phyloP scores from a whole-genome alignment of 2,113 vertebrate species.

The Heterotilapia buettikoferi region DNA sequence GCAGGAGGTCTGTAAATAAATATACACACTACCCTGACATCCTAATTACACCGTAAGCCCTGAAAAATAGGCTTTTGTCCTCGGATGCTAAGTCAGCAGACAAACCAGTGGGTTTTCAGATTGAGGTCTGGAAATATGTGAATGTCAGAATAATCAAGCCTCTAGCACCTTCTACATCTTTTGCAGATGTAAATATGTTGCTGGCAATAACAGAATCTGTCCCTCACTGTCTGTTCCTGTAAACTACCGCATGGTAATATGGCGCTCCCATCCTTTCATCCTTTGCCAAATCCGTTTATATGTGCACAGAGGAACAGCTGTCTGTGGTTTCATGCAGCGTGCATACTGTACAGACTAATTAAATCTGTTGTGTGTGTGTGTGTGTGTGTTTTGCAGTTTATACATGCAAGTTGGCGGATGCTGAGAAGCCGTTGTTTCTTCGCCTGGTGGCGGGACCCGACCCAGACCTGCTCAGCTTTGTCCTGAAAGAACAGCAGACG shows the following conservation, averaged over 20 bases:
- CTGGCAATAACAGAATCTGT: background rate
- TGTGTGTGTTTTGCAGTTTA: conserved; percentile 75
- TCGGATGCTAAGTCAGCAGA: background rate
- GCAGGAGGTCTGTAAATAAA: background rate
- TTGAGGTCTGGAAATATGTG: background rate
- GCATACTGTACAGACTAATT: background rate
- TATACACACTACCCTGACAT: background rate
- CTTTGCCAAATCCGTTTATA: background rate
- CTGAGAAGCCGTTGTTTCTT: conserved; percentile 87
- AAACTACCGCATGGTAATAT: background rate
- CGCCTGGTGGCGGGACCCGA: conserved; percentile 88
- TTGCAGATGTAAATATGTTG: background rate
- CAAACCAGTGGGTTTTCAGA: background rate
- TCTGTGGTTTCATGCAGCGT: background rate
- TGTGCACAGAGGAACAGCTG: background rate
- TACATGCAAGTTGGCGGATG: conserved; percentile 87
- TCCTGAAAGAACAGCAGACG: conserved; percentile 88
- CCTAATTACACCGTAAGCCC: background rate
- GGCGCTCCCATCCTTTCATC: conserved; percentile 12
- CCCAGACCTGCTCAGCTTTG: conserved; percentile 85
- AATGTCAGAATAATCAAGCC: background rate
- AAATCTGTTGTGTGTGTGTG: background rate
- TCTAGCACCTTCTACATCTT: background rate
- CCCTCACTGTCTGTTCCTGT: background rate
- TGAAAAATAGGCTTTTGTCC: background rate